phyloP scores from a whole-genome alignment of 2,113 vertebrate species.

The Pelecanoides urinatrix region DNA sequence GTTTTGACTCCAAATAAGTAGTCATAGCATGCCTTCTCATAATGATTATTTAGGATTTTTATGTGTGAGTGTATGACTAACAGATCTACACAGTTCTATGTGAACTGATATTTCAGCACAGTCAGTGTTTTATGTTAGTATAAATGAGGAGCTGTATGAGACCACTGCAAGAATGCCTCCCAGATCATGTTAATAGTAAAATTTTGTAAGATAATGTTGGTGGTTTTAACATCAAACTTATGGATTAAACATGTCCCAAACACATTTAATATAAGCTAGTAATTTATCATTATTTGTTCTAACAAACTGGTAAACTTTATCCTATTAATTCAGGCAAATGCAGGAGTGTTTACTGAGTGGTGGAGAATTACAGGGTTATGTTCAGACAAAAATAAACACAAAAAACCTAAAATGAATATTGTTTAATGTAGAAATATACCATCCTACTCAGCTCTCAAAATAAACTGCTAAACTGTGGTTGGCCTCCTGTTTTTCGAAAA shows the following conservation, averaged over 20 bases:
- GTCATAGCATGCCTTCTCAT: background rate
- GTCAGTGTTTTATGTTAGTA: background rate
- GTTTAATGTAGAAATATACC: conserved; percentile 46
- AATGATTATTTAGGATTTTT: background rate
- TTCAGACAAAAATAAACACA: conserved; percentile 74
- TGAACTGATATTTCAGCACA: background rate
- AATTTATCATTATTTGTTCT: background rate
- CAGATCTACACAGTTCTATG: background rate
- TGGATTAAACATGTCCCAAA: conserved; percentile 28
- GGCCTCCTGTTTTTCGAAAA: background rate
- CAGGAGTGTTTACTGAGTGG: background rate
- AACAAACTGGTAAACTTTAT: conserved; percentile 11
- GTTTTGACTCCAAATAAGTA: background rate
- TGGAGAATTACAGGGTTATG: background rate
- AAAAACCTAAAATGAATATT: conserved; percentile 53
- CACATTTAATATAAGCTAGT: background rate
- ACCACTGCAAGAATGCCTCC: background rate
- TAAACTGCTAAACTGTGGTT: background rate
- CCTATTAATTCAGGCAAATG: conserved; percentile 3
- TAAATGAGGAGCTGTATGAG: background rate
- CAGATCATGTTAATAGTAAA: background rate
- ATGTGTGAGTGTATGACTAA: background rate
- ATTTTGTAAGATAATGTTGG: background rate
- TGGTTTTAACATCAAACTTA: conserved; percentile 12
- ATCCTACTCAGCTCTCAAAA: conserved; percentile 29